Base-by-base conservation (phyloP, 2,888 invertebrate genomes). In the Lamproptera curius region DNA sequence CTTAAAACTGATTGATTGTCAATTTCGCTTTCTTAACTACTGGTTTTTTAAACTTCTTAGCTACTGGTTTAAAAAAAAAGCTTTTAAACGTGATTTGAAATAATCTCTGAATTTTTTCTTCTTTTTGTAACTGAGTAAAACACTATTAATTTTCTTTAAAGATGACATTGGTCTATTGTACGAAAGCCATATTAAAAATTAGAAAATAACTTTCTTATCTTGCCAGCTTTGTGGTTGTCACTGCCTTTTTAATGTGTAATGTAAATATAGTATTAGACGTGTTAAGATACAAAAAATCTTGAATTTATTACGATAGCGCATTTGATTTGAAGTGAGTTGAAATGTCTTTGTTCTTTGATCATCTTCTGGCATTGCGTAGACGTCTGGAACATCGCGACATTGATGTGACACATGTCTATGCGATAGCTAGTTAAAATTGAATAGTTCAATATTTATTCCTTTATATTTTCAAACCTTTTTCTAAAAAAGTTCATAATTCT, bases 321-420 rank as follows among this genome's bases (percentile, higher is more conserved):
- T 48, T 38, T 16, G 26, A 17, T 40, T 37, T 13, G 36, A 23
- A 11, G 14, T 36, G 16, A 40, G 33, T 17, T 3, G 13, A 36
- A 5, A 17, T 13, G 8, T 15, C 16, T 39, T 16, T n/a, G 20
- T 28, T 40, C 31, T 31, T 11, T 31, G n/a, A 2, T 28, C 6
- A 2, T 31, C 31, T 23, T 47, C 46, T 53, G 62, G 69, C 70
- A 74, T 87, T 85, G 70, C 72, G 66, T 75, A 85, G 87, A 88
- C 71, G 85, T 88, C 85, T 81, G 87, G 62, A 70, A 79, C 88
- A 88, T 88, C 88, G 83, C 68, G 46, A 44, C 46, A 54, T 70
- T 82, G 88, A 88, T 88, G 88, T 75, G 69, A 76, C 85, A 83
- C 88, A 88, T 83, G 87, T 87, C 83, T 83, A 73, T 67, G 70